Evolutionary conservation across 2,113 vertebrate species (phyloP).

Genomic region (Phyllostomus hastatus): DNA sequence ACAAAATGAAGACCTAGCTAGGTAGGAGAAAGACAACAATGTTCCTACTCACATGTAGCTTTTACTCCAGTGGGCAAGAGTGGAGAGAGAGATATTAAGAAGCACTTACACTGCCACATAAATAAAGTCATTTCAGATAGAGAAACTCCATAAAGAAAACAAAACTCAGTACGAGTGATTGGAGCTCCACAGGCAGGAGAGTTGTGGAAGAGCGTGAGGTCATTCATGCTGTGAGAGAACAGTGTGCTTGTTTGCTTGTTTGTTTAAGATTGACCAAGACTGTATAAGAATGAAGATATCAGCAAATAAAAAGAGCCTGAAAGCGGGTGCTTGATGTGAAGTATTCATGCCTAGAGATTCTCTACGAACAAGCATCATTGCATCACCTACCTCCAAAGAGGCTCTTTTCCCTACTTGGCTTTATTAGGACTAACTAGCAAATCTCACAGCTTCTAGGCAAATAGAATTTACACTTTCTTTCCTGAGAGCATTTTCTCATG

Average conservation of each 20-base stretch:
- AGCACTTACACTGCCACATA: not conserved
- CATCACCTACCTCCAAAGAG: not conserved
- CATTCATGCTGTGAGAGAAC: not conserved
- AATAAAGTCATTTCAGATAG: not conserved
- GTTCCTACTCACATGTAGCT: too few species aligned
- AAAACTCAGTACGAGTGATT: rapidly evolving
- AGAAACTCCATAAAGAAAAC: not conserved
- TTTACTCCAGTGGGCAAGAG: not conserved
- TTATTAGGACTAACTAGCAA: not conserved
- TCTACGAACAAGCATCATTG: not conserved
- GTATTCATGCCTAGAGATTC: not conserved
- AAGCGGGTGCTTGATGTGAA: not conserved
- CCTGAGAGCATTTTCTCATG: not conserved
- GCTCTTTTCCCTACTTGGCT: not conserved
- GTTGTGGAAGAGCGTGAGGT: not conserved
- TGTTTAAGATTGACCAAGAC: not conserved
- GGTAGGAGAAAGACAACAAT: not conserved
- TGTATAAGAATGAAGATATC: not conserved
- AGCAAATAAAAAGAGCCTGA: not conserved
- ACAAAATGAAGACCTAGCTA: not conserved
- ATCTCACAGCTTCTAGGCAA: not conserved
- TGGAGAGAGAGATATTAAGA: not conserved
- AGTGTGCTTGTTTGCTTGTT: not conserved
- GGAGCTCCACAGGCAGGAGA: rapidly evolving
- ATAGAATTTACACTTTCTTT: not conserved